A percentile compares a stretch with the other conserved stretches of the same genome.
These are phyloP conservation scores for Parnassius glacialis DNA, from an alignment of 2,888 invertebrate species.

Conservation along the genomic window DNA sequence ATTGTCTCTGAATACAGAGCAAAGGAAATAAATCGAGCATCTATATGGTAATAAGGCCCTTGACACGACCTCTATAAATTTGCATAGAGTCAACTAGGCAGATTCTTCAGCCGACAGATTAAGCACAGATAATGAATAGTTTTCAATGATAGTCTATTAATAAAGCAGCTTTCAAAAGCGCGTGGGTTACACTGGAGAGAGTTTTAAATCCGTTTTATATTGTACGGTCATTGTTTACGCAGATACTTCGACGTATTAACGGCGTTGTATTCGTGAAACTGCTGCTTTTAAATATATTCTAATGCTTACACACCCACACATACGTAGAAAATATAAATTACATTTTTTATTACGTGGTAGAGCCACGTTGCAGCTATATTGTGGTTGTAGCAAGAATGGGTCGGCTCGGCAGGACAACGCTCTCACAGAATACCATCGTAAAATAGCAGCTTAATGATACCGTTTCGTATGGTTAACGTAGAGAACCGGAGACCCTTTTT, in stretches of 20 bases:
- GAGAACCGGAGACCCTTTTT: no score
- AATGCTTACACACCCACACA: no score
- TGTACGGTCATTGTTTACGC: conserved; percentile 19
- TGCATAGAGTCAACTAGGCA: conserved; percentile 41
- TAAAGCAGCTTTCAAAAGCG: conserved; percentile 17
- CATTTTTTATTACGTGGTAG: no score
- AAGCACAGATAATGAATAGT: conserved; percentile 41
- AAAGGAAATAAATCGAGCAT: conserved; percentile 37
- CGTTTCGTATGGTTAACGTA: no score
- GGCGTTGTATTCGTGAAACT: conserved; percentile 14
- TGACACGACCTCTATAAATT: conserved; percentile 37
- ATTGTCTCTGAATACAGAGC: conserved; percentile 21
- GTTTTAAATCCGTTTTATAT: conserved; percentile 24
- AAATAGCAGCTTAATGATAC: no score
- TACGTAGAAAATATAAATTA: no score
- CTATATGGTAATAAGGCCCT: conserved; percentile 39
- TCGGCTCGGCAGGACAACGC: no score
- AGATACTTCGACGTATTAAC: conserved; percentile 21
- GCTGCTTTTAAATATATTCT: neutral
- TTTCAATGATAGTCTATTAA: conserved; percentile 24
- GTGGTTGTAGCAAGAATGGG: no score
- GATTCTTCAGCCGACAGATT: conserved; percentile 37
- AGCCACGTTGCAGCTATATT: no score
- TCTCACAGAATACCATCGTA: no score
- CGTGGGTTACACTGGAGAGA: conserved; percentile 19